Percentiles rank a stretch among this genome's conserved stretches.
These are phyloP conservation scores for Plusia festucae DNA, from an alignment of 2,888 invertebrate species.

Conservation along the genomic window DNA sequence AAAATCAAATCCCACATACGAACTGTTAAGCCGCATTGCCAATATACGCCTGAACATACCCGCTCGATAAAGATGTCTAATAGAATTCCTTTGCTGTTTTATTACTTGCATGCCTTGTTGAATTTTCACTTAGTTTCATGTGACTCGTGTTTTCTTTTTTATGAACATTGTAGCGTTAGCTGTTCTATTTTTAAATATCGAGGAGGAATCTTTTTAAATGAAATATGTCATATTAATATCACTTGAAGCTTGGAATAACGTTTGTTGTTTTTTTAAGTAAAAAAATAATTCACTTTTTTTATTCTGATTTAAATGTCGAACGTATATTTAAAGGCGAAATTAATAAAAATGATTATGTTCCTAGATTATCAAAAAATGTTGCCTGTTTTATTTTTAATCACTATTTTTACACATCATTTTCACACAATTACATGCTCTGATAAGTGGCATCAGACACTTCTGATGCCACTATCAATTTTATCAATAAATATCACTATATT, in stretches of 20 bases:
- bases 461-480: too few species aligned
- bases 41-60: slow-evolving; percentile 62
- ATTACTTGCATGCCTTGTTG: slow-evolving; percentile 45
- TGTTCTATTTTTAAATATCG: not conserved
- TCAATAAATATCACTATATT: too few species aligned
- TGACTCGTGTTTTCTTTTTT: slow-evolving; percentile 8
- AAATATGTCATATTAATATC: not conserved
- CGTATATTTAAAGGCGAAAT: too few species aligned
- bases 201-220: not conserved
- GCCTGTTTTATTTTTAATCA: not conserved
- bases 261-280: too few species aligned
- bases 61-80: slow-evolving; percentile 50
- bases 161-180: not conserved
- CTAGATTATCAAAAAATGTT: too few species aligned
- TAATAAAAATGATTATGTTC: too few species aligned
- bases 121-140: slow-evolving; percentile 25
- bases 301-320: too few species aligned
- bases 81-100: slow-evolving; percentile 58
- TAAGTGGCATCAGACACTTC: too few species aligned
- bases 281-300: too few species aligned
- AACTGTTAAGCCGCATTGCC: slow-evolving; percentile 64
- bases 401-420: too few species aligned
- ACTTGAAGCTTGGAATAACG: too few species aligned
- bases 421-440: too few species aligned
- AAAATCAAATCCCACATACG: slow-evolving; percentile 74